Evolutionary conservation across 2,888 invertebrate species (phyloP).

Genomic region (Ypsolopha sequella): DNA sequence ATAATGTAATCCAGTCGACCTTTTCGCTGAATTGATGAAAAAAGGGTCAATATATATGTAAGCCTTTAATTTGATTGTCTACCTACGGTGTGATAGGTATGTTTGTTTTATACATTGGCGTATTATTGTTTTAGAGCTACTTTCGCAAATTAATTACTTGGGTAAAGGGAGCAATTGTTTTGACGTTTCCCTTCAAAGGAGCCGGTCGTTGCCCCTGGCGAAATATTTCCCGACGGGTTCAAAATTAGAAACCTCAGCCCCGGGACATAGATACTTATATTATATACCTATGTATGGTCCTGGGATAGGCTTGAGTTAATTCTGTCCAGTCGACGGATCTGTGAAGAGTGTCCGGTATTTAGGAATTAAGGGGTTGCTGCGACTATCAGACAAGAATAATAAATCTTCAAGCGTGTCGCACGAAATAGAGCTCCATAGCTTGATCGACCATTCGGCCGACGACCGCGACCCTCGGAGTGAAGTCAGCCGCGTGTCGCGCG

Average conservation of each 20-base stretch:
- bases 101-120: too few relatives aligned
- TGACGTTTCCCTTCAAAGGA: not conserved
- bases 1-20: too few relatives aligned
- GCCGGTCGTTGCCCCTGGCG: not conserved
- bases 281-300: too few relatives aligned
- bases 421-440: slow-evolving; percentile 40
- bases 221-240: not conserved
- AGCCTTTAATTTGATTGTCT: too few relatives aligned
- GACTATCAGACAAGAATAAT: not conserved
- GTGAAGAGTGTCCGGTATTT: not conserved
- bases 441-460: slow-evolving; percentile 50
- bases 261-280: too few relatives aligned
- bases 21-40: too few relatives aligned
- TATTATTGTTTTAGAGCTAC: too few relatives aligned
- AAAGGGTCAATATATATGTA: too few relatives aligned
- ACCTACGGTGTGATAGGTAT: not conserved
- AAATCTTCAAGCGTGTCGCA: slow-evolving; percentile 53
- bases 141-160: not conserved
- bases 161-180: too few relatives aligned
- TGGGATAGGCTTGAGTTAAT: not conserved
- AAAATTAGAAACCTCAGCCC: not conserved
- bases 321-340: not conserved
- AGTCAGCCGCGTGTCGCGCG: slow-evolving; percentile 34
- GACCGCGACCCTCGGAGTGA: slow-evolving; percentile 36
- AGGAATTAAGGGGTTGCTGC: not conserved